Base-by-base conservation (phyloP, 2,888 invertebrate genomes). In the Tachina lurida region DNA sequence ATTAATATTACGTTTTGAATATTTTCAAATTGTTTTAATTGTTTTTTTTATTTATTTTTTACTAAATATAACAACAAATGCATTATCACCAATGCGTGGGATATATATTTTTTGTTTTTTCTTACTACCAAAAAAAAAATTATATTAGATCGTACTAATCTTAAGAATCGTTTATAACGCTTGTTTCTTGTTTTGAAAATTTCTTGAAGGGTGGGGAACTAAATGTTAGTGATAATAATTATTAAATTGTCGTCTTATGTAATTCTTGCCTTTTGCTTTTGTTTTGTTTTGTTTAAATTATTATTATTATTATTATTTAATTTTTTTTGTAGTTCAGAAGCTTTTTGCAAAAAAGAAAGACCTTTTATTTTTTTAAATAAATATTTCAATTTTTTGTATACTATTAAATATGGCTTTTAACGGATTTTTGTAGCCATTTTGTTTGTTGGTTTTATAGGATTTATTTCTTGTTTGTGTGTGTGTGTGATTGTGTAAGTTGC, bases 101-200 rank as follows among this genome's bases (percentile, higher is more conserved):
- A 83, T 83, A 86, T 86, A 60, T 75, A 52, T 68, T 67, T 45
- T 65, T 74, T 7, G 75, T 75, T 75, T 68, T 78, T 84, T 79
- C 63, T 76, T 75, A 74, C 83, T 84, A 84, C 77, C 71, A 83
- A 83, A 83, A 83, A 56, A 71, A 62, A 65, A 76, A 73, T 84
- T 84, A 79, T 85, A 87, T 86, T 87, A 87, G 87, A 87, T 87
- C 84, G 83, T 60, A 84, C 79, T 84, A 78, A 82, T 88, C 84
- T 89, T 88, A 88, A 87, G 82, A 89, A 87, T 89, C 88, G 87
- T 88, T 88, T 87, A 88, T 87, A 89, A 89, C 88, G 87, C 76
- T 83, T 82, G 82, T 84, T 68, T 77, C 75, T 70, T 73, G 63
- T 62, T 31, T 76, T 80, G 43, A 65, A 73, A 77, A 63, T 82